Conservation (phyloP, 2,113 vertebrate genomes). For the Rattus rattus region DNA sequence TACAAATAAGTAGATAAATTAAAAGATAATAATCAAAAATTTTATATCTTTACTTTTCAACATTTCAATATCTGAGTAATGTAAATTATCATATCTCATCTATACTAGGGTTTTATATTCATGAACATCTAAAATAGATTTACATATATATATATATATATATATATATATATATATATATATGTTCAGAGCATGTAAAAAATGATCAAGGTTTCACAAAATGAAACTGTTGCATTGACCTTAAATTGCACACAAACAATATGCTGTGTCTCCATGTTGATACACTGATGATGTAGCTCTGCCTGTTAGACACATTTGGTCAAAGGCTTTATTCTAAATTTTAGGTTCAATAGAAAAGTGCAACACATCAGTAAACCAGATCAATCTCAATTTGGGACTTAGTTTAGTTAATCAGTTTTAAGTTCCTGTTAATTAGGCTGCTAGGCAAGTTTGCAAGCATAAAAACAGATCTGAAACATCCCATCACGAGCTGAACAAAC, state of each 20-base stretch:
- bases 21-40: constrained; percentile 12
- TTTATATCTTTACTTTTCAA: neutral
- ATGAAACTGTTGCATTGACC: neutral
- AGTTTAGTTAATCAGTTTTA: neutral
- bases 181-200: neutral
- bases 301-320: neutral
- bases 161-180: neutral
- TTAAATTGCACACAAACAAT: neutral
- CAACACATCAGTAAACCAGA: neutral
- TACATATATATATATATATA: neutral
- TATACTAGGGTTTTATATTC: neutral
- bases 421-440: neutral
- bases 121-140: neutral
- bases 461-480: neutral
- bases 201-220: neutral
- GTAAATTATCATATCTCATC: neutral
- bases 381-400: neutral
- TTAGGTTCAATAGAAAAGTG: neutral
- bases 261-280: neutral
- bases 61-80: neutral
- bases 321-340: neutral
- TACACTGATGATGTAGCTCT: neutral
- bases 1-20: neutral
- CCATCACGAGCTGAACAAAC: neutral
- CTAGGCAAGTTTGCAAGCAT: neutral